A percentile compares a stretch with the other conserved stretches of the same genome.
phyloP scores from a whole-genome alignment of 2,113 vertebrate genomes.

The Antennarius striatus region DNA sequence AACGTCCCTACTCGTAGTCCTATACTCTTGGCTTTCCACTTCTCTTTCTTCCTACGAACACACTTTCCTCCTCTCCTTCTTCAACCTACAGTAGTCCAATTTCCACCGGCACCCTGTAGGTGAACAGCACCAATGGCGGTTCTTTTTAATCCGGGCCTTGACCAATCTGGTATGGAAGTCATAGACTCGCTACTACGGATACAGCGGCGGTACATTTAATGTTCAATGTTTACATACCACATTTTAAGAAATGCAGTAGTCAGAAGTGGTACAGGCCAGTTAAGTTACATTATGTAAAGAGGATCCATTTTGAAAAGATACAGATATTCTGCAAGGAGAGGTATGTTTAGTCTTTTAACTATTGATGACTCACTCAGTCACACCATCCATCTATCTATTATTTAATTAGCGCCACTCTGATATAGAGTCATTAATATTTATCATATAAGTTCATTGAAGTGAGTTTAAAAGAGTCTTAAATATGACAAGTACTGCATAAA shows the following conservation, averaged over 20 bases:
- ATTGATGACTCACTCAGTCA: conserved; percentile 71
- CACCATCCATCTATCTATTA: conserved; percentile 71
- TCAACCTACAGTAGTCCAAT: too few species aligned
- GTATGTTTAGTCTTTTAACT: conserved; percentile 68
- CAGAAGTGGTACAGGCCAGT: conserved; percentile 42
- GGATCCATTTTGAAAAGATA: conserved; percentile 50
- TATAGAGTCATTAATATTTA: conserved; percentile 50
- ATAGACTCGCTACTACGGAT: too few species aligned
- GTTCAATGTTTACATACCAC: conserved; percentile 19
- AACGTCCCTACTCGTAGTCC: too few species aligned
- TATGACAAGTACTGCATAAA: conserved; percentile 27
- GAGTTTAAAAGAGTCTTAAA: conserved; percentile 34
- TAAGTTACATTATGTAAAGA: conserved; percentile 52
- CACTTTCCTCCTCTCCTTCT: too few species aligned
- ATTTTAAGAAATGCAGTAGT: conserved; percentile 57
- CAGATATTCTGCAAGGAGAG: conserved; percentile 54
- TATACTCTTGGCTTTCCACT: too few species aligned
- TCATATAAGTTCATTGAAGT: conserved; percentile 46
- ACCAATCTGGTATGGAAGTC: too few species aligned
- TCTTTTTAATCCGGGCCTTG: too few species aligned
- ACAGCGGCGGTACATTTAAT: too few species aligned
- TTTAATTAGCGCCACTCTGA: conserved; percentile 66
- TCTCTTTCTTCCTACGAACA: too few species aligned
- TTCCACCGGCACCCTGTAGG: too few species aligned
- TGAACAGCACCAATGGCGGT: too few species aligned